Evolutionary conservation across 1,140 invertebrate species (phyloP), one percentile per base, ranked within the genome.

Genomic region (Vanessa tameamea): DNA sequence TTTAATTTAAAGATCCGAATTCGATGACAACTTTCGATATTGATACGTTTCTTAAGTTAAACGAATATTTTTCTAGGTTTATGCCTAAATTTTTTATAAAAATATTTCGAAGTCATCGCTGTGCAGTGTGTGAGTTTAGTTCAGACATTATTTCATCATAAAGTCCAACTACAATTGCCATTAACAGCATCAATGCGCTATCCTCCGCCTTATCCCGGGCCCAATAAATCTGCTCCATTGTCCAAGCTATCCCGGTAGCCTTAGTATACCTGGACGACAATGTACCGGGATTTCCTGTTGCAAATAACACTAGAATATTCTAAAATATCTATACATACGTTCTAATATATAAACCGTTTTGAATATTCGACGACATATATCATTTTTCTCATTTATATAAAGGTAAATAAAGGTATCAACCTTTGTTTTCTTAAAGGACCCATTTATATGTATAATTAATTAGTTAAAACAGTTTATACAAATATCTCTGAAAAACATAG

Each of bases 171-270:
- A 57, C 53, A 23, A 23, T 57, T 57, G 16, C 53, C 6, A 37
- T 37, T 37, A 61, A 61, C 57, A 61, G 57, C 57, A 37, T 57
- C 16, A 57, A 57, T 61, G 57, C 23, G 7, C 57, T 61, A 37
- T 61, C 57, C 48, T 14, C n/a, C 23, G 16, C 20, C 23, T 61
- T 61, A 61, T 61, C 57, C 57, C 57, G 26, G 57, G 57, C 4
- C 43, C 57, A 37, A 61, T 61, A 61, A 37, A 37, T 61, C 26
- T 14, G 23, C 9, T 11, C 55, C 57, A 61, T 61, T 61, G 57
- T 61, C 31, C 51, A n/a, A 53, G 20, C 23, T 59, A 59, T n/a
- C 53, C 57, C 57, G 57, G 57, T 15, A 61, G 48, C n/a, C n/a
- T 51, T 26, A 37, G 57, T 61, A n/a, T 31, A 61, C 57, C 57